Evolutionary conservation across 1,140 invertebrate species (phyloP).

Genomic region (Pissodes strobi): DNA sequence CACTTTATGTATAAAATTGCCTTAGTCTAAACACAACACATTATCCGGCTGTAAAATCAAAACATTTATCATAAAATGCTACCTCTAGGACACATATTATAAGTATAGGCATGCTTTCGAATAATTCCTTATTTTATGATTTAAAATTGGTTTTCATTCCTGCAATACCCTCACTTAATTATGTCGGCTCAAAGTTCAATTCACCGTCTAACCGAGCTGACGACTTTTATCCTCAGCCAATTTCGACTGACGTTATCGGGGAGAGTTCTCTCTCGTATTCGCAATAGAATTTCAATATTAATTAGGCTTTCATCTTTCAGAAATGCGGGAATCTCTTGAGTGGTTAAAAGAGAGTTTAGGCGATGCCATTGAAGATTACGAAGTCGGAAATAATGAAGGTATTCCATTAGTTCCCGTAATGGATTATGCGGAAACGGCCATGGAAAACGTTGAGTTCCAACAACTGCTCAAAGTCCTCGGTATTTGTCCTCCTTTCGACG

Average conservation of each 20-base stretch:
- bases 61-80: too few species aligned
- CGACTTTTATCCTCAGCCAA: constrained; percentile 13
- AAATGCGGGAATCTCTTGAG: constrained; percentile 57
- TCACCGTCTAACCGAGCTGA: constrained; percentile 11
- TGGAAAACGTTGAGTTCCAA: constrained; percentile 64
- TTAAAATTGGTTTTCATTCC: too few species aligned
- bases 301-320: constrained; percentile 30
- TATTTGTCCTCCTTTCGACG: constrained; percentile 62
- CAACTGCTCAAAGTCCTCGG: constrained; percentile 63
- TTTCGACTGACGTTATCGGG: constrained; percentile 15
- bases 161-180: too few species aligned
- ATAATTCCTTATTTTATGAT: too few species aligned
- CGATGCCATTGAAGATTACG: constrained; percentile 64
- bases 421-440: constrained; percentile 61
- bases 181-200: too few species aligned
- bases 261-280: constrained; percentile 6
- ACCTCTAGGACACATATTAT: too few species aligned
- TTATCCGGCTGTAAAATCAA: too few species aligned
- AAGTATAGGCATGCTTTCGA: too few species aligned
- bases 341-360: constrained; percentile 66
- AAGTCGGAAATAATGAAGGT: constrained; percentile 59
- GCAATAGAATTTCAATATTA: constrained; percentile 25
- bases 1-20: too few species aligned
- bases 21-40: too few species aligned
- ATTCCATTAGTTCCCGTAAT: constrained; percentile 70